Evolutionary conservation across 2,888 invertebrate genomes (phyloP), one percentile per base, ranked within the genome.

Genomic region (Leucophora obtusa): DNA sequence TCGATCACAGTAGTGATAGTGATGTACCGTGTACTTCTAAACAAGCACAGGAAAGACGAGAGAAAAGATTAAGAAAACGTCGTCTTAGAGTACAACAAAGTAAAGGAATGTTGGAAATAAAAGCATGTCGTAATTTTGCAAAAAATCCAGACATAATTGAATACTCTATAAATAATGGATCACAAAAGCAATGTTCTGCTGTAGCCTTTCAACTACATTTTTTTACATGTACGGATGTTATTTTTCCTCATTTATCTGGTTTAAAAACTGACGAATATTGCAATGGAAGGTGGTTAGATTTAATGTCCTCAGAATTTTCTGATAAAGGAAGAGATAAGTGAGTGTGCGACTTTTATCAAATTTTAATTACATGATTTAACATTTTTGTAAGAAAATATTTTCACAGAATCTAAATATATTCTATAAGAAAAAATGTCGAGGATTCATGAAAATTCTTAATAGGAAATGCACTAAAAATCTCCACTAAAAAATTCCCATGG

Each of bases 221-320:
- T 35, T 77, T 74, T n/a, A 65, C 50, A n/a, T 81, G 81, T 17
- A 70, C 77, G 7, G 81, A 81, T 21, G 33, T 77, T 8, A 81
- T 81, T 35, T 77, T 81, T 50, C 81, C 81, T 0, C 73, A 73
- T 11, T 18, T 81, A 62, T 54, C n/a, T 8, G 56, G 70, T 10
- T 51, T 81, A 3, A 60, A 35, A 5, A 11, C 66, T n/a, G 73
- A 77, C 5, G 63, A 81, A 17, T 70, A 69, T 17, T 73, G 73
- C n/a, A 38, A 81, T 9, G 77, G 77, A 5, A 60, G 35, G 4
- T 81, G 81, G 81, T 17, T 81, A 47, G 66, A 81, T 53, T 51
- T 81, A 4, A 35, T 81, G 21, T 56, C 50, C 15, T 51, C 21
- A 1, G 77, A 74, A 10, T 73, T 74, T 58, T 2, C 74, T 1